These are phyloP conservation scores for Chionomys nivalis DNA, from an alignment of 2,113 vertebrate species.

Conservation along the genomic window DNA sequence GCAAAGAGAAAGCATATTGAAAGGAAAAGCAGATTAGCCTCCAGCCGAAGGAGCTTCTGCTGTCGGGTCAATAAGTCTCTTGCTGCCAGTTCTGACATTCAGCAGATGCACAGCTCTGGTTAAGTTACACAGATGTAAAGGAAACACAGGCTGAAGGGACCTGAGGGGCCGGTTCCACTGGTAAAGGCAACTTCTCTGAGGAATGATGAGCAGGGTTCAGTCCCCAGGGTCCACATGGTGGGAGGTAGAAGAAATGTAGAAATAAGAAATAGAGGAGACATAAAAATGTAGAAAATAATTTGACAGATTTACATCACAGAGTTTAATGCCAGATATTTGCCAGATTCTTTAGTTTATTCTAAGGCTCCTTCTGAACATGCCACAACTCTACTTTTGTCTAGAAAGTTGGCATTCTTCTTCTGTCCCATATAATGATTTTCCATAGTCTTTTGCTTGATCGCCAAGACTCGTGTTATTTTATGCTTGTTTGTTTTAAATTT, in stretches of 20 bases:
- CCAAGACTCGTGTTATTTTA: neutral
- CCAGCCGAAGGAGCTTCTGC: neutral
- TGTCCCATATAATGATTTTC: neutral
- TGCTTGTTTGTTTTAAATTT: neutral
- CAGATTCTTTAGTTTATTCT: neutral
- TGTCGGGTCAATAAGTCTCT: neutral
- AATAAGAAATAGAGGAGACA: neutral
- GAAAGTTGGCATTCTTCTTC: rapidly evolving
- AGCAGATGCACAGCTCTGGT: no score
- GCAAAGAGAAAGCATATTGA: neutral
- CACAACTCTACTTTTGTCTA: neutral
- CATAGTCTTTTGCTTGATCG: neutral
- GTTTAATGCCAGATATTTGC: neutral
- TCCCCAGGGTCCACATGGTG: neutral
- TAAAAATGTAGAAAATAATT: neutral
- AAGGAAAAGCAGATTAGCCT: neutral
- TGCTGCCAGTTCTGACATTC: neutral
- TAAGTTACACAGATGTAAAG: neutral
- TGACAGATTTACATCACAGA: neutral
- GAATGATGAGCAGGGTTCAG: neutral
- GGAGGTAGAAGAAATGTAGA: no score
- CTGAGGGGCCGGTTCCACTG: neutral
- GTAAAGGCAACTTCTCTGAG: neutral
- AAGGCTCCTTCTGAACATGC: neutral
- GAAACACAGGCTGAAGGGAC: neutral